Conservation (phyloP, 2,888 invertebrate species). For the Mimas tiliae region DNA sequence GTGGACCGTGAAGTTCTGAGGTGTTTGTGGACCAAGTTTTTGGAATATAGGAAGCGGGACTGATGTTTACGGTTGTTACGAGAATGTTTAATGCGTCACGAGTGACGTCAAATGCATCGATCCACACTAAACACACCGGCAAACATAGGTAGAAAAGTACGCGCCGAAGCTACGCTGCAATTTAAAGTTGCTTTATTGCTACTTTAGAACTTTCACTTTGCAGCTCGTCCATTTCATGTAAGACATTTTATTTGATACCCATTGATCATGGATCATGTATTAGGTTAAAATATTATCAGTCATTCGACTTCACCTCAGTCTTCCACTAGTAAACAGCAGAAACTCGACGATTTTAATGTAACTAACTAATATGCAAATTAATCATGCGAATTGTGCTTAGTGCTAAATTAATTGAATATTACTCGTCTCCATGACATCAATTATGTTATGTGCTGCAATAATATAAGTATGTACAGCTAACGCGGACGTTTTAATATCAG, state of each 20-base stretch:
- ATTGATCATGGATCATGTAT: not conserved
- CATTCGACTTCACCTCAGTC: too few relatives aligned
- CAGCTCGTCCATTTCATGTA: not conserved
- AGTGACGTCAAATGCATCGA: conserved; percentile 54
- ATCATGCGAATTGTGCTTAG: too few relatives aligned
- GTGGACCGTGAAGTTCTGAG: too few relatives aligned
- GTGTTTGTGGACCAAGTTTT: conserved; percentile 4
- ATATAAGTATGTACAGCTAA: too few relatives aligned
- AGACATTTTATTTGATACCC: not conserved
- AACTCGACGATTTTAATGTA: too few relatives aligned
- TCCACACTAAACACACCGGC: conserved; percentile 35
- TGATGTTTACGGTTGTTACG: conserved; percentile 21
- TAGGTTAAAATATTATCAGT: not conserved
- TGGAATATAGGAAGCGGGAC: conserved; percentile 7
- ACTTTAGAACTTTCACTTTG: not conserved
- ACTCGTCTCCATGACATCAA: too few relatives aligned
- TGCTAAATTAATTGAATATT: too few relatives aligned
- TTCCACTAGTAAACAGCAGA: too few relatives aligned
- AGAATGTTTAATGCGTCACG: conserved; percentile 42
- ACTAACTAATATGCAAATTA: too few relatives aligned
- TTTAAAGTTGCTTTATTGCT: not conserved
- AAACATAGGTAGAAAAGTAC: not conserved
- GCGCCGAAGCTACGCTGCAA: not conserved
- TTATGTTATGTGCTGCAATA: too few relatives aligned
- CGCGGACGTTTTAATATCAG: too few relatives aligned